Base-by-base conservation (phyloP, 2,888 invertebrate species). In the Acleris cristana region DNA sequence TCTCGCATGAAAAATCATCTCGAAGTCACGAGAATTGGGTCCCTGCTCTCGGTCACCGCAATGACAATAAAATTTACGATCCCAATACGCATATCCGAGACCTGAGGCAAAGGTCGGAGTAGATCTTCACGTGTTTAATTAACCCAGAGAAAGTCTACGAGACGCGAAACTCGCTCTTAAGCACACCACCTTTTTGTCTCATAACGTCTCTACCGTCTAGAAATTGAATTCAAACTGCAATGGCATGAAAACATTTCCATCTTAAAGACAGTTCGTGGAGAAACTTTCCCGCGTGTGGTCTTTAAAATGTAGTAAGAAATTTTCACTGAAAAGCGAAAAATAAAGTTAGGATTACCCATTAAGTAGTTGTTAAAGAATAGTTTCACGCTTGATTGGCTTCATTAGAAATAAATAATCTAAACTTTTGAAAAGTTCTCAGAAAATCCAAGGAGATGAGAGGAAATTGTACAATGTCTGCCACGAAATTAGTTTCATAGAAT, bases 131-230 rank as follows among this genome's bases (percentile, higher is more conserved):
- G 62, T 60, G 66, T 70, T 69, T 65, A 60, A 73, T 69, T 71
- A 71, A 66, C 71, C 69, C 26, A 64, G 73, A 68, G 73, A 73
- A 73, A 73, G 72, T 69, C 55, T 49, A 66, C 69, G 64, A 69
- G 64, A 58, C 49, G 66, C 64, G 57, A 68, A 51, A 56, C 23
- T 53, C 30, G 21, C 58, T 26, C 58, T 59, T 26, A 54, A 40
- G 12, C 30, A 45, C n/a, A 44, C 55, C 18, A 55, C 57, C 54
- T 67, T 62, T 57, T 61, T 64, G 44, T 45, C 60, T 40, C n/a
- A 18, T 21, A 49, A 19, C 26, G 54, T 16, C 26, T 54, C 44
- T 69, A 67, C 34, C 18, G 34, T 30, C 16, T 18, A 26, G 48
- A 55, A 64, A 59, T 55, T 60, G 53, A 65, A 65, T 57, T 60